phyloP scores from a whole-genome alignment of 2,888 invertebrate genomes.

The Heliconius ismenius region DNA sequence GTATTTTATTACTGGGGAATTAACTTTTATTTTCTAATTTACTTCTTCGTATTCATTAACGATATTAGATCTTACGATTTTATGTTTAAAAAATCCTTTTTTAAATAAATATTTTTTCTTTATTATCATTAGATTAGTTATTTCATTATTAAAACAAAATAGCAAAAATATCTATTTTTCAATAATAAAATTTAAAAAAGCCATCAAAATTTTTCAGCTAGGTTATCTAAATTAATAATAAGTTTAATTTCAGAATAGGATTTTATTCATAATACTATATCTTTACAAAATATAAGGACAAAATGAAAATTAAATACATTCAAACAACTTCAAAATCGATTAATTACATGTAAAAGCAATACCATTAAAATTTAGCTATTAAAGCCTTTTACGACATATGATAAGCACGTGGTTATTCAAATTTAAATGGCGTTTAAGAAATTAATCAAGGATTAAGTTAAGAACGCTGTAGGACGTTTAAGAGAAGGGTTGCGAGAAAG shows the following conservation, averaged over 20 bases:
- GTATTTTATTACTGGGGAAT: not conserved
- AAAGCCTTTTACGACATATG: not conserved
- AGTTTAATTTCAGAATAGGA: not conserved
- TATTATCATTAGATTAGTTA: too few relatives aligned
- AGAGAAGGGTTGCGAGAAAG: conserved; percentile 5
- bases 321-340: not conserved
- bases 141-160: too few relatives aligned
- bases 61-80: not conserved
- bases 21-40: not conserved
- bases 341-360: not conserved
- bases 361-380: not conserved
- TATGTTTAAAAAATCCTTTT: too few relatives aligned
- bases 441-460: conserved; percentile 19
- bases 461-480: not conserved
- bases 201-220: not conserved
- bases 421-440: conserved; percentile 1
- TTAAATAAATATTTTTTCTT: too few relatives aligned
- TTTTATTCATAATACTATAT: not conserved
- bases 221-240: not conserved
- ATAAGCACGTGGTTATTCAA: not conserved
- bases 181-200: not conserved
- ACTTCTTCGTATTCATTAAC: not conserved
- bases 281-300: not conserved
- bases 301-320: not conserved
- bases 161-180: not conserved